These are phyloP conservation scores for Halictus rubicundus DNA, from an alignment of 1,140 invertebrate genomes.

Conservation along the genomic window DNA sequence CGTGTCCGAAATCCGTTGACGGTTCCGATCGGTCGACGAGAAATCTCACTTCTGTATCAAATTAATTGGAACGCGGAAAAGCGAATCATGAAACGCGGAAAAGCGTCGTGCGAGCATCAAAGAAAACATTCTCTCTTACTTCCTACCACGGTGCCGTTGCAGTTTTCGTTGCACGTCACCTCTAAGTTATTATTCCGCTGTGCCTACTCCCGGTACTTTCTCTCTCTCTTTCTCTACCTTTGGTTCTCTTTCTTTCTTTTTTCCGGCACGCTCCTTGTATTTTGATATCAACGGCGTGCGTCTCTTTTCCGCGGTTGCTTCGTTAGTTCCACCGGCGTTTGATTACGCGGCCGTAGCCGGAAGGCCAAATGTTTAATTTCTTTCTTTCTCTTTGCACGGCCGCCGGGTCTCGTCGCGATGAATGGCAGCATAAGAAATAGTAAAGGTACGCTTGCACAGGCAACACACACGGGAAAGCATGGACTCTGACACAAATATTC, in stretches of 20 bases:
- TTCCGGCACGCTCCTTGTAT: constrained; percentile 23
- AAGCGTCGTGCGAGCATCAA: not conserved
- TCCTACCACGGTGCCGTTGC: not conserved
- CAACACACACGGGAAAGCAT: constrained; percentile 4
- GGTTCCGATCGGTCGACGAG: no score
- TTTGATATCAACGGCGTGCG: constrained; percentile 32
- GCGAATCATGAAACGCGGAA: no score
- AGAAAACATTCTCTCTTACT: not conserved
- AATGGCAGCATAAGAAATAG: constrained; percentile 62
- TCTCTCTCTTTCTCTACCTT: no score
- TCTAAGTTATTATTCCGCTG: constrained; percentile 37
- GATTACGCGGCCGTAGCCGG: constrained; percentile 61
- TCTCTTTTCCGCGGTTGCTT: constrained; percentile 24
- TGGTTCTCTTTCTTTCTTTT: constrained; percentile 13
- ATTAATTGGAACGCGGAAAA: no score
- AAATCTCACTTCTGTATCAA: no score
- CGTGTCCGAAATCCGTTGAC: no score
- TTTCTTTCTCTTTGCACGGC: constrained; percentile 56
- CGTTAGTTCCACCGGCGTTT: constrained; percentile 52
- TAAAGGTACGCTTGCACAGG: constrained; percentile 44
- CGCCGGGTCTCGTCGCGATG: constrained; percentile 36
- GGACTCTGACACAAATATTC: not conserved
- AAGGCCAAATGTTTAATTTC: constrained; percentile 66
- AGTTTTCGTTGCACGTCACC: constrained; percentile 10
- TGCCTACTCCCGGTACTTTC: not conserved